These are phyloP conservation scores for Chymomyza costata DNA, from an alignment of 1,140 invertebrate species.

Conservation along the genomic window DNA sequence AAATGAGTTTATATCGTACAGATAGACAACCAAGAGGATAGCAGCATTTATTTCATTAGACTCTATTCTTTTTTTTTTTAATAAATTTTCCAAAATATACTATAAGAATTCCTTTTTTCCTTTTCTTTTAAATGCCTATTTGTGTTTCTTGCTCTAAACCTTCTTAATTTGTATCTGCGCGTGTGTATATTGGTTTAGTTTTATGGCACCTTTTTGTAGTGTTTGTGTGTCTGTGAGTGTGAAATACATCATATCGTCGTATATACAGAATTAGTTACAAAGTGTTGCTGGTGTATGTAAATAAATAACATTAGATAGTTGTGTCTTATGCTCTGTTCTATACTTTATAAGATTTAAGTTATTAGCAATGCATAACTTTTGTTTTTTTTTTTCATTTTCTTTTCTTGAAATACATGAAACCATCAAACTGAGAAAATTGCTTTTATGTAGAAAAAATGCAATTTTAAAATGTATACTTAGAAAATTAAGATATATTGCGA, in stretches of 20 bases:
- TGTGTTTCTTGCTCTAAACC: too few relatives aligned
- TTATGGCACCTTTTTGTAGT: slow-evolving; percentile 41
- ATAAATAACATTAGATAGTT: slow-evolving; percentile 43
- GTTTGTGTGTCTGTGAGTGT: slow-evolving; percentile 17
- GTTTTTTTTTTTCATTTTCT: slow-evolving; percentile 25
- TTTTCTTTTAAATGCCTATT: too few relatives aligned
- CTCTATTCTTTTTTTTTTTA: too few relatives aligned
- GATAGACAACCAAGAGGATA: too few relatives aligned
- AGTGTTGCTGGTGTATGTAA: slow-evolving; percentile 21
- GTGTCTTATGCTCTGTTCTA: slow-evolving; percentile 22
- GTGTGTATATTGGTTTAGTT: slow-evolving; percentile 31
- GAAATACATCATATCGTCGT: slow-evolving; percentile 21
- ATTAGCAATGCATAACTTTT: slow-evolving; percentile 47
- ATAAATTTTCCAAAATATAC: too few relatives aligned
- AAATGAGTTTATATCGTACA: too few relatives aligned
- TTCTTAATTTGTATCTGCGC: slow-evolving; percentile 28
- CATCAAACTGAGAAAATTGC: slow-evolving; percentile 73
- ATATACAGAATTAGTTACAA: slow-evolving; percentile 38
- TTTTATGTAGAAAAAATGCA: slow-evolving; percentile 59
- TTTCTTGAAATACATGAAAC: slow-evolving; percentile 62
- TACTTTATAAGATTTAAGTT: slow-evolving; percentile 53
- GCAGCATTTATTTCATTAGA: too few relatives aligned
- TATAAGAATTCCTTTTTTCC: too few relatives aligned
- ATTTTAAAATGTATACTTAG: slow-evolving; percentile 57
- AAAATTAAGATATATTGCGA: slow-evolving; percentile 1